Conservation (phyloP, 30 jellyfish, hydroid and myxozoan species). For the Clytia hemisphaerica region DNA sequence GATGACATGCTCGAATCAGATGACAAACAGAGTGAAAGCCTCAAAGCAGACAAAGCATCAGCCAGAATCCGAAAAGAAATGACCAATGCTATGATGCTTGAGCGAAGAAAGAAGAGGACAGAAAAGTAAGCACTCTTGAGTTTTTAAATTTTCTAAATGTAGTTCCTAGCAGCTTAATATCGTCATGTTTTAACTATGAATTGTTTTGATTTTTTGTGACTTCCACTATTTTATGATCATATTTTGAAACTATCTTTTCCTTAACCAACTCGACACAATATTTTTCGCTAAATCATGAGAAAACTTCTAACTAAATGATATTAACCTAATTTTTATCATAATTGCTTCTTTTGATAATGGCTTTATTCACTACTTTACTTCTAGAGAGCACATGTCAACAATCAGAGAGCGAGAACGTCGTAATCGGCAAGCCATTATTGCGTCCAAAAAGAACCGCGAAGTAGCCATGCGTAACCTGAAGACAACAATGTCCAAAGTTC, state of each 20-base stretch:
- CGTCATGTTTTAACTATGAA: no score
- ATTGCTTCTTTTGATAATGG: no score
- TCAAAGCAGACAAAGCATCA: conserved; percentile 69
- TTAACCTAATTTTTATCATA: no score
- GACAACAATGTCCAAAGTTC: conserved; percentile 81
- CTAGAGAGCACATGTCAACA: conserved; percentile 65
- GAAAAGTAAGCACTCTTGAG: conserved; percentile 86
- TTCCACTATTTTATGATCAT: neutral
- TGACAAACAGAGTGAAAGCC: conserved; percentile 41
- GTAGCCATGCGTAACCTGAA: conserved; percentile 78
- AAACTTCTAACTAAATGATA: neutral
- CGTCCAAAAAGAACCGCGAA: conserved; percentile 86
- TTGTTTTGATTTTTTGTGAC: no score
- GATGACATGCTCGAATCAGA: conserved; percentile 69
- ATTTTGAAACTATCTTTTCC: no score
- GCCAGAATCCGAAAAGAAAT: conserved; percentile 72
- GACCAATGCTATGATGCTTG: conserved; percentile 53
- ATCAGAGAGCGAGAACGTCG: conserved; percentile 81
- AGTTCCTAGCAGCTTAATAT: no score
- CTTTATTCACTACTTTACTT: neutral
- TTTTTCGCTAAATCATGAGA: no score
- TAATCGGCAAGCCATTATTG: conserved; percentile 74
- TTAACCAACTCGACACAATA: no score
- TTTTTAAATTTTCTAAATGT: no score
- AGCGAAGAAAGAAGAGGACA: conserved; percentile 51